Conservation (phyloP, 1,140 invertebrate species). For the Heterodera schachtii region DNA sequence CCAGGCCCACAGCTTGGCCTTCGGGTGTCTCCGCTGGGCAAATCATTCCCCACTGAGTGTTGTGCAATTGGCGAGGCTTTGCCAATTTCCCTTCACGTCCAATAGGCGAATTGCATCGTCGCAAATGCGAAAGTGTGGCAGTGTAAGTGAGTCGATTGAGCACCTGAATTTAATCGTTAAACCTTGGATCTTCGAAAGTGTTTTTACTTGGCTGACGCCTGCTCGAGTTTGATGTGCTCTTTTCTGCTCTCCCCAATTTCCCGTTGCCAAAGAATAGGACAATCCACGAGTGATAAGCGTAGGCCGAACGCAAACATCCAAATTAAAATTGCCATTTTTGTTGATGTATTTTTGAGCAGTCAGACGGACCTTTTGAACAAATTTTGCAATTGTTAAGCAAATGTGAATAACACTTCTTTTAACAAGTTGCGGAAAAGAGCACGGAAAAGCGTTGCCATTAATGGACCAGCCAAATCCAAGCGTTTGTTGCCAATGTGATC, state of each 20-base stretch:
- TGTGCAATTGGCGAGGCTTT: constrained; percentile 94
- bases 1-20: constrained; percentile 76
- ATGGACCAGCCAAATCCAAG: constrained; percentile 90
- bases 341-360: constrained; percentile 99
- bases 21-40: constrained; percentile 99
- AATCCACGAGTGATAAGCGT: constrained; percentile 97
- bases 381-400: not conserved
- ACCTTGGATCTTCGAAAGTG: not conserved
- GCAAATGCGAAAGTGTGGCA: constrained; percentile 92
- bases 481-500: constrained; percentile 99
- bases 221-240: constrained; percentile 96
- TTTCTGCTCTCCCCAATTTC: constrained; percentile 99
- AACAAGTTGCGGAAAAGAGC: constrained; percentile 88
- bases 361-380: constrained; percentile 76
- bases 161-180: constrained; percentile 69
- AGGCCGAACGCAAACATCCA: constrained; percentile 94
- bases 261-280: constrained; percentile 93
- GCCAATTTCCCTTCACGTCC: constrained; percentile 96
- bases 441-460: constrained; percentile 91
- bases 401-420: constrained; percentile 73
- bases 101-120: constrained; percentile 95
- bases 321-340: constrained; percentile 93
- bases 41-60: constrained; percentile 98
- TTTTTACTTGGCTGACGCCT: constrained; percentile 78
- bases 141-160: constrained; percentile 94